Base-by-base conservation (phyloP, 2,888 invertebrate species). In the Macaria notata region DNA sequence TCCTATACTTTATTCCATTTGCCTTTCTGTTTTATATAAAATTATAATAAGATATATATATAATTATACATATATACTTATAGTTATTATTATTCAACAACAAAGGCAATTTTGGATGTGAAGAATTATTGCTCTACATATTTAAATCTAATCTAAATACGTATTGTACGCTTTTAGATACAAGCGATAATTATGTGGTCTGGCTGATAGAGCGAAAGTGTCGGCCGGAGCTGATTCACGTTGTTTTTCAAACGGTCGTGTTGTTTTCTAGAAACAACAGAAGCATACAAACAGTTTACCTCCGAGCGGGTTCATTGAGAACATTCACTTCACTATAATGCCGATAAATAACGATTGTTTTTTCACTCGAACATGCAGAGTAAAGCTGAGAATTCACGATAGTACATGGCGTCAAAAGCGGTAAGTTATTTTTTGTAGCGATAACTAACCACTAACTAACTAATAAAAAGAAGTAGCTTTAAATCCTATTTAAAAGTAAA, bases 231-330 rank as follows among this genome's bases (percentile, higher is more conserved):
- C 36, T 57, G 52, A 50, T 54, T 50, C 50, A 54, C 33, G 38
- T 47, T 46, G 54, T 54, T 58, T 58, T 51, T 51, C 33, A 47
- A 54, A 36, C 33, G 54, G 54, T 48, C 45, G 31, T 51, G 46
- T 61, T 54, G 54, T 47, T 31, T 50, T 59, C 51, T 59, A 55
- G 58, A 54, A 54, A 41, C 42, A 49, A 50, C 47, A 47, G 42
- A 44, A 43, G 5, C 41, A 36, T 54, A 44, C 48, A 54, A 54
- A 59, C 59, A 48, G 54, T 54, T 59, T 50, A 51, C 50, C 48
- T 59, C 45, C 41, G 33, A 36, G 47, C 39, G 47, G 3, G 49
- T 54, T 50, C 39, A 59, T 47, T 49, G 46, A 47, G 50, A 47
- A 41, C 59, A 54, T 54, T 59, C 50, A 54, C 54, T 48, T 51